Evolutionary conservation across 2,888 invertebrate species (phyloP), one percentile per base, ranked within the genome.

Genomic region (Nymphalis c-album): DNA sequence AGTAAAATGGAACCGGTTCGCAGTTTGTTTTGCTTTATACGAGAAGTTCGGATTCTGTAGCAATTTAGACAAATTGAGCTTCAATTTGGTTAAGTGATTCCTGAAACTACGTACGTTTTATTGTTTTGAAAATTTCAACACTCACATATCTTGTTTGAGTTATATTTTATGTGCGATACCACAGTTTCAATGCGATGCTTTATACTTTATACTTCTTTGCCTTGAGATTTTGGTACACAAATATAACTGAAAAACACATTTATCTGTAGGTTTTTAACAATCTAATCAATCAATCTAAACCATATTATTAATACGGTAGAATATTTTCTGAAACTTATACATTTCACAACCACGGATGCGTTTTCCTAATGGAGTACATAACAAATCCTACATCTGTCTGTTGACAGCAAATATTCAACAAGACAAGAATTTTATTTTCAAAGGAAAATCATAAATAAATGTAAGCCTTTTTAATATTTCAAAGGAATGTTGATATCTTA

Each of bases 1-100:
- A 13, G 26, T 50, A 65, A 68, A 71, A 61, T 68, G 64, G 48
- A 64, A 40, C 60, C 18, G 46, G 60, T 57, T 20, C 46, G 47
- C 48, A 67, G 68, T 70, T 70, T 72, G 63, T 64, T 68, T 68
- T 66, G 61, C 60, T 70, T 70, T 67, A 58, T 40, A 68, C 63
- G 57, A 17, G 40, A 68, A 68, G 65, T 71, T 68, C 18, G 59
- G 63, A 60, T 66, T 40, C 57, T 35, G 18, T 57, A 6, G 57
- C 57, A 57, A 57, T 57, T 71, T 66, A 51, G 51, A 71, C 63
- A 60, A 68, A 71, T 71, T 63, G 69, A 66, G 58, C 55, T 66
- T 63, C 66, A 71, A 68, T 71, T 63, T 61, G 47, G 60, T 63
- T 47, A 51, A 66, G 71, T 68, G 71, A 69, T 62, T 63, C 61